Conservation (phyloP, 1,140 invertebrate species). For the Thaumetopoea pityocampa region DNA sequence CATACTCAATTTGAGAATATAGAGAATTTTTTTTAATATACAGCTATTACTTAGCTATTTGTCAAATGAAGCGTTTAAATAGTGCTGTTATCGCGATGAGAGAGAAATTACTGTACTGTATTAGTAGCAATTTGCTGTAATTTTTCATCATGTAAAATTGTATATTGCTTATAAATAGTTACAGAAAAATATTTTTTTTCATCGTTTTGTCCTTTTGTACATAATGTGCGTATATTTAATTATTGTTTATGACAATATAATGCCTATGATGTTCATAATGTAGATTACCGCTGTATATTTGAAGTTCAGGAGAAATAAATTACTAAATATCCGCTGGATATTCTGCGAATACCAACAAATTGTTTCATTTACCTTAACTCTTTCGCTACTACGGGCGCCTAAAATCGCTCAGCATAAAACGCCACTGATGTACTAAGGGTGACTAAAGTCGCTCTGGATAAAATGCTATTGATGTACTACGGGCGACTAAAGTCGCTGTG, state of each 20-base stretch:
- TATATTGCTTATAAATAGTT: conserved; percentile 71
- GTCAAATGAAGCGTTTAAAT: conserved; percentile 22
- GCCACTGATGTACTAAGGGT: too few relatives aligned
- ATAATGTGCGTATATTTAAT: conserved; percentile 60
- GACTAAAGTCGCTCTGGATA: too few relatives aligned
- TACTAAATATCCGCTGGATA: conserved; percentile 65
- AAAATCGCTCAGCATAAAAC: too few relatives aligned
- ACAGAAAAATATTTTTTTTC: conserved; percentile 39
- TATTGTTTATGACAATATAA: conserved; percentile 66
- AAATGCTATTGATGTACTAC: too few relatives aligned
- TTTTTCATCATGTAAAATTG: conserved; percentile 64
- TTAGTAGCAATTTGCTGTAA: conserved; percentile 43
- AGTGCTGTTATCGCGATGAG: conserved; percentile 19
- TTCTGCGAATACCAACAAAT: conserved; percentile 58
- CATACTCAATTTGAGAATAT: too few relatives aligned
- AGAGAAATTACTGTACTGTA: conserved; percentile 32
- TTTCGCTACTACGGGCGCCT: too few relatives aligned
- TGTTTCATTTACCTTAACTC: conserved; percentile 59
- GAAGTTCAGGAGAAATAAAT: conserved; percentile 61
- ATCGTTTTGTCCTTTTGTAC: conserved; percentile 53
- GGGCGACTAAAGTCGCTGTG: too few relatives aligned
- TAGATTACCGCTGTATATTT: conserved; percentile 65
- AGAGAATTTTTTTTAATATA: conserved; percentile 28
- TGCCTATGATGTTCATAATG: conserved; percentile 65
- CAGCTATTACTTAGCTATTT: conserved; percentile 23